A percentile compares a stretch with the other conserved stretches of the same genome.
phyloP scores from a whole-genome alignment of 2,888 invertebrate species.

The Heliconius erato region DNA sequence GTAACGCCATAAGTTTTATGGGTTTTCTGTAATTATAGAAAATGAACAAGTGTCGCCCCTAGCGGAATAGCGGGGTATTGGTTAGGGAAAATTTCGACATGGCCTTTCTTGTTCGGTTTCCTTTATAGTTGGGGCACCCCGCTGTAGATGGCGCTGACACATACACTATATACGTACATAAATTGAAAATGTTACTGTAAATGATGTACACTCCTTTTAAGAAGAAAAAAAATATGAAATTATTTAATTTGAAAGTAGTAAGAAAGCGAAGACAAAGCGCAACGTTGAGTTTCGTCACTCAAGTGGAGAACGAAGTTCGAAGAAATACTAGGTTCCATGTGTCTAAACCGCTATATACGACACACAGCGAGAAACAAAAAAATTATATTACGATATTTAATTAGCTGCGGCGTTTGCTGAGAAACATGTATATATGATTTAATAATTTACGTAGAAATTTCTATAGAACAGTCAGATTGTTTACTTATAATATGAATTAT shows the following conservation, averaged over 20 bases:
- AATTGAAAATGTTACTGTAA: not conserved
- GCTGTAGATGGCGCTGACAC: constrained; percentile 25
- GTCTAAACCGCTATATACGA: too few relatives aligned
- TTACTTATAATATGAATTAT: not conserved
- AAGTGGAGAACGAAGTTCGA: too few relatives aligned
- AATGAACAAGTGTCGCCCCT: constrained; percentile 49
- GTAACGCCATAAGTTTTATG: not conserved
- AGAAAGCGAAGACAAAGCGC: too few relatives aligned
- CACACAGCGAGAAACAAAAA: not conserved
- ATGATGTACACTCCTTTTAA: not conserved
- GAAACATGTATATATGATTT: not conserved
- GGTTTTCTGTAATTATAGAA: not conserved
- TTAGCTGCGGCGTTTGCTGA: not conserved
- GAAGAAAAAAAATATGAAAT: too few relatives aligned
- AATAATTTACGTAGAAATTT: not conserved
- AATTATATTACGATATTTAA: not conserved
- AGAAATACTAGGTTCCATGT: too few relatives aligned
- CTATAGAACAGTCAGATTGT: not conserved
- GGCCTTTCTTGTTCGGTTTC: constrained; percentile 17
- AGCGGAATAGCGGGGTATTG: constrained; percentile 48
- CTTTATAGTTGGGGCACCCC: constrained; percentile 54
- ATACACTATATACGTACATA: not conserved
- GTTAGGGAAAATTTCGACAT: constrained; percentile 29
- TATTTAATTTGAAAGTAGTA: too few relatives aligned
- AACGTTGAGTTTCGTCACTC: too few relatives aligned